Percentiles rank a stretch among this genome's conserved stretches.
These are phyloP conservation scores for Fukomys damarensis DNA, from an alignment of 2,113 vertebrate genomes.

Conservation along the genomic window DNA sequence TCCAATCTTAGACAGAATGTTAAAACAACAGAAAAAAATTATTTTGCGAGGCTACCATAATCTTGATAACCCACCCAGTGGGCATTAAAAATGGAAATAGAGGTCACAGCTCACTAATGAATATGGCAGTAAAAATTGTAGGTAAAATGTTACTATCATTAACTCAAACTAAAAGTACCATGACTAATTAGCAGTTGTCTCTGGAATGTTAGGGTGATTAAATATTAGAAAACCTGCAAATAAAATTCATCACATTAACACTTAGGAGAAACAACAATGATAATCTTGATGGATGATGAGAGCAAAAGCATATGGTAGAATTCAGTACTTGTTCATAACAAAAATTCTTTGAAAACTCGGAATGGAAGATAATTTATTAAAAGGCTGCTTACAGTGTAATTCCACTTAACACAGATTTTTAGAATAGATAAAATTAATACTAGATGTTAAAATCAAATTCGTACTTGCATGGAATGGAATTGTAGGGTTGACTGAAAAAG, in stretches of 20 bases:
- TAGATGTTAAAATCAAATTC: neutral
- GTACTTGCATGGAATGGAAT: neutral
- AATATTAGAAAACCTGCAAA: conserved; percentile 57
- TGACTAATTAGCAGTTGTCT: conserved; percentile 20
- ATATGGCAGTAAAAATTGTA: neutral
- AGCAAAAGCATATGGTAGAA: neutral
- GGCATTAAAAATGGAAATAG: neutral
- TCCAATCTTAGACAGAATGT: neutral
- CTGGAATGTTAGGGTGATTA: conserved; percentile 33
- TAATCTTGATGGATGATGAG: neutral
- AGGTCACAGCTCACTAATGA: neutral
- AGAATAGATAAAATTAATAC: neutral
- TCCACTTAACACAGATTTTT: neutral
- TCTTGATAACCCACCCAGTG: neutral
- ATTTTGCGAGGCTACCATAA: neutral
- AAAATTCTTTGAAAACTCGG: conserved; percentile 38
- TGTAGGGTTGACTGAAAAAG: neutral
- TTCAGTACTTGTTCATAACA: neutral
- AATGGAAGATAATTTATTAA: neutral
- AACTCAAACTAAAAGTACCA: neutral
- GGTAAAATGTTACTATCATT: conserved; percentile 42
- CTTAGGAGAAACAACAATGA: neutral
- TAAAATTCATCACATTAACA: conserved; percentile 37
- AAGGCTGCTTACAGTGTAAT: neutral
- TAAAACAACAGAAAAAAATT: neutral